These are phyloP conservation scores for Scomber colias DNA, from an alignment of 2,113 vertebrate genomes.

Conservation along the genomic window DNA sequence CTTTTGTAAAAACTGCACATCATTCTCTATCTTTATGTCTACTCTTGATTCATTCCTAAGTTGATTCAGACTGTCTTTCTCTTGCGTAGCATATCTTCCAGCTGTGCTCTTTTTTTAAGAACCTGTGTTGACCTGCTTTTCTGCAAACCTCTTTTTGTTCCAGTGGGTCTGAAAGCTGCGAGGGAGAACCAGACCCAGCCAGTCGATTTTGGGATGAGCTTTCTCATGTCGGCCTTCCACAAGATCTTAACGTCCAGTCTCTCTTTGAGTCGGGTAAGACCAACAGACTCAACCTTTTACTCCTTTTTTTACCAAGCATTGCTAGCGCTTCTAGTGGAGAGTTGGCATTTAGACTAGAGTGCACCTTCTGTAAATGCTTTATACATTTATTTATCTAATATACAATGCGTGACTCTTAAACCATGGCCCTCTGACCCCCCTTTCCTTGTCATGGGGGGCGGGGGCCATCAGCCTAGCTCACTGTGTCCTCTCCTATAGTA, in stretches of 20 bases:
- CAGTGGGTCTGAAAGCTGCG: slow-evolving; percentile 72
- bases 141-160: slow-evolving; percentile 37
- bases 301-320: neutral
- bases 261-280: slow-evolving; percentile 95
- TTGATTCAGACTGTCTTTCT: slow-evolving; percentile 43
- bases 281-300: neutral
- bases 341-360: neutral
- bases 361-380: neutral
- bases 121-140: slow-evolving; percentile 20
- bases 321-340: neutral
- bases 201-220: slow-evolving; percentile 96
- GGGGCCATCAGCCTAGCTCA: too few relatives aligned
- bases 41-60: slow-evolving; percentile 36
- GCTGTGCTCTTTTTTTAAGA: slow-evolving; percentile 13
- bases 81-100: slow-evolving; percentile 12
- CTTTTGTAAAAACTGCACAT: slow-evolving; percentile 48
- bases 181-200: slow-evolving; percentile 87
- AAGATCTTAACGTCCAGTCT: slow-evolving; percentile 91
- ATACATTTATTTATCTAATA: too few relatives aligned
- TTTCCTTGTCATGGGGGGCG: too few relatives aligned
- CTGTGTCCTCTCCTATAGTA: too few relatives aligned
- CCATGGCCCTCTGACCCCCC: too few relatives aligned
- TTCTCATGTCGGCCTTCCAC: slow-evolving; percentile 95
- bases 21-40: slow-evolving; percentile 27
- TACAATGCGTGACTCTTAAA: too few relatives aligned